Percentiles rank a stretch among this genome's conserved stretches.
Conservation (phyloP, 2,888 invertebrate species). For the Enoplolaimus lenunculus region DNA sequence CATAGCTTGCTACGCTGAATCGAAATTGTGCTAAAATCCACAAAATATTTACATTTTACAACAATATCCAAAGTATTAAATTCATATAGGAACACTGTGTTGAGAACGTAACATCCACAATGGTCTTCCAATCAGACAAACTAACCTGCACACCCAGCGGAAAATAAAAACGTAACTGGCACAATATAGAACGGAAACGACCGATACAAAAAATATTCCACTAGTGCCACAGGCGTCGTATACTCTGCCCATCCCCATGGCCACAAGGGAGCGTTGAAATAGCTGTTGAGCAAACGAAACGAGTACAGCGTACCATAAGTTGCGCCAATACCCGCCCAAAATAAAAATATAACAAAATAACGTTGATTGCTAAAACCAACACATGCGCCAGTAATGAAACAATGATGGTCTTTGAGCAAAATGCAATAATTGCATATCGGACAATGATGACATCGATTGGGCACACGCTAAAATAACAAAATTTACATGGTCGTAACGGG, state of each 20-base stretch:
- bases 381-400: slow-evolving; percentile 43
- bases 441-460: slow-evolving; percentile 41
- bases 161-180: not conserved
- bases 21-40: no score
- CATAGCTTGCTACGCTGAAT: no score
- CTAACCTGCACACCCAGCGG: not conserved
- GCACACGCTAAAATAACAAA: slow-evolving; percentile 27
- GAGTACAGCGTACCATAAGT: slow-evolving; percentile 28
- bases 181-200: not conserved
- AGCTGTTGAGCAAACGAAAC: slow-evolving; percentile 26
- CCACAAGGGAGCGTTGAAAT: slow-evolving; percentile 21
- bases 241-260: slow-evolving; percentile 21
- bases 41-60: no score
- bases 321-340: slow-evolving; percentile 36
- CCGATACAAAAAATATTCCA: slow-evolving; percentile 4
- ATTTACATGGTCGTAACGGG: no score
- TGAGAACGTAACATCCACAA: no score
- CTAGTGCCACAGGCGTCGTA: slow-evolving; percentile 12
- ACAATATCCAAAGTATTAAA: no score
- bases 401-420: slow-evolving; percentile 44
- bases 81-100: no score
- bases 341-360: slow-evolving; percentile 42
- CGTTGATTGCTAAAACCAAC: slow-evolving; percentile 45
- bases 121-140: no score
- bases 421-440: slow-evolving; percentile 42